Evolutionary conservation across 2,113 vertebrate species (phyloP).

Genomic region (Vombatus ursinus): DNA sequence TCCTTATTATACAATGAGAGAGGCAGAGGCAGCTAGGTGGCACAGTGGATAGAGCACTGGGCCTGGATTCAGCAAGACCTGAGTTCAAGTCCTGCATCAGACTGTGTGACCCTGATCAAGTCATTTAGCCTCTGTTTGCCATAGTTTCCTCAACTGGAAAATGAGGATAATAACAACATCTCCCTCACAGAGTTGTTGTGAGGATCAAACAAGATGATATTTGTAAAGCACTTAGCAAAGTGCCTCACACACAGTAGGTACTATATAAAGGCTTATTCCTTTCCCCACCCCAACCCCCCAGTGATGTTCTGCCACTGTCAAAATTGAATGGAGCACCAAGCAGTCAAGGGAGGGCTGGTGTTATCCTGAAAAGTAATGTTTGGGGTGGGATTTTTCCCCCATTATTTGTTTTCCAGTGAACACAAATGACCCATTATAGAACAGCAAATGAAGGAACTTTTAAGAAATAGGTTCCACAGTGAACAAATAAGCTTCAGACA

Average conservation of each 20-base stretch:
- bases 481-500: conserved; percentile 11
- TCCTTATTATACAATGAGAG: conserved; percentile 45
- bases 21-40: background rate
- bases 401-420: conserved; percentile 25
- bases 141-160: background rate
- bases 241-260: background rate
- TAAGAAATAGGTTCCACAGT: background rate
- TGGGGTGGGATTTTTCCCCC: background rate
- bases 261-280: background rate
- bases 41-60: background rate
- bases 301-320: conserved; percentile 42
- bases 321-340: background rate
- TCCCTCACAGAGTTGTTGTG: background rate
- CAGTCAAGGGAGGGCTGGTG: background rate
- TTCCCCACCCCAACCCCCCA: background rate
- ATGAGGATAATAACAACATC: background rate
- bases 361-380: background rate
- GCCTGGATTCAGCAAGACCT: background rate
- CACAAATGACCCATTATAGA: conserved; percentile 33
- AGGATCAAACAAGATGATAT: background rate
- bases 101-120: background rate
- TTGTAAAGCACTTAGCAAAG: background rate
- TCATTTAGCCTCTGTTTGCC: background rate
- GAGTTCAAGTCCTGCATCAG: background rate
- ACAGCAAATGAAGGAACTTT: conserved; percentile 20